phyloP scores from a whole-genome alignment of 2,888 invertebrate species.

The Drosophila fulvimacula region DNA sequence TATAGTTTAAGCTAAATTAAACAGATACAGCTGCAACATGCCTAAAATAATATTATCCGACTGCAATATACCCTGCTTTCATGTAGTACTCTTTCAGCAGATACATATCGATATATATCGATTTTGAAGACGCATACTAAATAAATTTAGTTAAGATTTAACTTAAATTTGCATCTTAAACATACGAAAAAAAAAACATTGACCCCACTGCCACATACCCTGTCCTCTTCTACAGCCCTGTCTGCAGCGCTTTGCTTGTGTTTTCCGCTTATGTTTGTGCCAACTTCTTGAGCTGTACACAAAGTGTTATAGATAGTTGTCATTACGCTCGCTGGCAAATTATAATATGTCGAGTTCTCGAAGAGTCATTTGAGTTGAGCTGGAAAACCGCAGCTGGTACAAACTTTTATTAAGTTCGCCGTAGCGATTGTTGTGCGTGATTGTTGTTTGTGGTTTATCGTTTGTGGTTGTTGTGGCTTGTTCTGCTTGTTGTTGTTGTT shows the following conservation, averaged over 20 bases:
- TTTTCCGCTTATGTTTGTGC: not conserved
- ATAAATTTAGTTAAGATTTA: not conserved
- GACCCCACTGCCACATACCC: not conserved
- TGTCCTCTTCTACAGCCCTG: not conserved
- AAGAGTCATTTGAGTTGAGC: slow-evolving; percentile 5
- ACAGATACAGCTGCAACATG: too few species aligned
- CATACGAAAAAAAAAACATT: not conserved
- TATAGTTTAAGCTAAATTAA: too few species aligned
- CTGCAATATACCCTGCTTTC: too few species aligned
- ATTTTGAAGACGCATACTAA: not conserved
- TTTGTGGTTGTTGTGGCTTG: slow-evolving; percentile 1
- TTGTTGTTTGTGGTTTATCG: slow-evolving; percentile 30
- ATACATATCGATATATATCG: slow-evolving; percentile 3
- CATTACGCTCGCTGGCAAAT: not conserved
- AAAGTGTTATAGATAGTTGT: not conserved
- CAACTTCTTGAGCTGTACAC: slow-evolving; percentile 1
- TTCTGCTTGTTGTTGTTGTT: not conserved
- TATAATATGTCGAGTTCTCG: slow-evolving; percentile 7
- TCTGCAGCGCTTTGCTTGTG: not conserved
- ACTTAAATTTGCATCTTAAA: not conserved
- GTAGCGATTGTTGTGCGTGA: slow-evolving; percentile 30
- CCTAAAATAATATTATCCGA: too few species aligned
- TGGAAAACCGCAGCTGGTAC: slow-evolving; percentile 9
- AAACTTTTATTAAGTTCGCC: slow-evolving; percentile 40
- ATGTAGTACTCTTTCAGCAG: too few species aligned